Evolutionary conservation across 2,113 vertebrate species (phyloP), one percentile per base, ranked within the genome.

Genomic region (Zingel zingel): DNA sequence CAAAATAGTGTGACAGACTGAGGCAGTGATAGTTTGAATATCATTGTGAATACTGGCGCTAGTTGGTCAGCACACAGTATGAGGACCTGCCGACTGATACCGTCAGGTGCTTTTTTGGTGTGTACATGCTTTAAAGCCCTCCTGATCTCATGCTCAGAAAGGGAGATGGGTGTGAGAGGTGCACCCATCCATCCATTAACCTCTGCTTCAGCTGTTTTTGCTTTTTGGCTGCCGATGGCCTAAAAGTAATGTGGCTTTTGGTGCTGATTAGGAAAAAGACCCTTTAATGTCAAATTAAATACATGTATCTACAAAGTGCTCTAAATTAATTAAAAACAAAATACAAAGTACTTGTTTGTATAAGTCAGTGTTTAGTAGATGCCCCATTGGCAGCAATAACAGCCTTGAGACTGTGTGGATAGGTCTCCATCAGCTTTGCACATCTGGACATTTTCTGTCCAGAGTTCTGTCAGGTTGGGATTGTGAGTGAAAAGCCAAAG

Each of bases 401-500:
- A 61, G 58, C 30, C 4, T 19, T 9, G 7, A 30, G 57, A 3
- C 61, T 21, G 19, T 39, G 33, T 43, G 10, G 2, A n/a, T 43
- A n/a, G 9, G 18, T 33, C 58, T 61, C 27, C 30, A 59, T 39
- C 33, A n/a, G 61, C 11, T 25, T 48, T 66, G n/a, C 21, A 25
- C 15, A 65, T 65, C n/a, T 63, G 18, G 61, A 39, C 19, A 39
- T 39, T 59, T 63, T 63, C 33, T 19, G 30, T 19, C 30, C 11
- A 43, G 11, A 25, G 27, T 39, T 51, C 14, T 51, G 14, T 30
- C 50, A 76, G 16, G 21, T 27, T 54, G n/a, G 16, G 14, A 9
- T 19, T 63, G 33, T 21, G 58, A 64, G 47, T 43, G 11, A 54
- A 54, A 39, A 47, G 16, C 39, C 56, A 78, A 72, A 64, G 39